A percentile compares a stretch with the other conserved stretches of the same genome.
Conservation (phyloP, 2,113 vertebrate genomes). For the Neotragus pygmaeus region DNA sequence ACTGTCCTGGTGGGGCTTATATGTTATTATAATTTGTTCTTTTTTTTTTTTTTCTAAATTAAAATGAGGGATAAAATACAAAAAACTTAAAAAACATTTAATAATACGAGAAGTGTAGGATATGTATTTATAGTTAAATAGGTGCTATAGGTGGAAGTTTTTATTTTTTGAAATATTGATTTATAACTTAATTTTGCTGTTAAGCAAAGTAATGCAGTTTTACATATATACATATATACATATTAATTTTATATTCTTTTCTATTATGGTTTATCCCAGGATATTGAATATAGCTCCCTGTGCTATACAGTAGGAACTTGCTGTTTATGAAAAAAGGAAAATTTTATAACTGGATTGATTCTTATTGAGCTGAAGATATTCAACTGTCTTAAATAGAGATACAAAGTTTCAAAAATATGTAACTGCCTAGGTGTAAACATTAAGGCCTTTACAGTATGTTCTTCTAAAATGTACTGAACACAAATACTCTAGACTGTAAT, state of each 20-base stretch:
- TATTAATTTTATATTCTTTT: background rate
- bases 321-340: background rate
- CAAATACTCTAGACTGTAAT: background rate
- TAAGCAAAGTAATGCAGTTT: background rate
- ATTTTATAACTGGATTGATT: background rate
- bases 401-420: background rate
- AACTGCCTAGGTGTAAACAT: background rate
- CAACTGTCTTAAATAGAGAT: background rate
- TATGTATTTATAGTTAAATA: background rate
- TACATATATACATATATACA: background rate
- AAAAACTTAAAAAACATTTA: background rate
- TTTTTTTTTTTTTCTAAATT: background rate
- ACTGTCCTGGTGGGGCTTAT: background rate
- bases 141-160: background rate
- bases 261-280: background rate
- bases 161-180: background rate
- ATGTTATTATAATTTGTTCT: background rate
- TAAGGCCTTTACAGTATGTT: background rate
- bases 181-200: background rate
- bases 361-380: background rate
- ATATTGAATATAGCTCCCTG: background rate
- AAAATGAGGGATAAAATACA: background rate
- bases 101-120: background rate
- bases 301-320: background rate
- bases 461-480: background rate